These are phyloP conservation scores for Tetraneura akinire DNA, from an alignment of 1,140 invertebrate genomes.

Conservation along the genomic window DNA sequence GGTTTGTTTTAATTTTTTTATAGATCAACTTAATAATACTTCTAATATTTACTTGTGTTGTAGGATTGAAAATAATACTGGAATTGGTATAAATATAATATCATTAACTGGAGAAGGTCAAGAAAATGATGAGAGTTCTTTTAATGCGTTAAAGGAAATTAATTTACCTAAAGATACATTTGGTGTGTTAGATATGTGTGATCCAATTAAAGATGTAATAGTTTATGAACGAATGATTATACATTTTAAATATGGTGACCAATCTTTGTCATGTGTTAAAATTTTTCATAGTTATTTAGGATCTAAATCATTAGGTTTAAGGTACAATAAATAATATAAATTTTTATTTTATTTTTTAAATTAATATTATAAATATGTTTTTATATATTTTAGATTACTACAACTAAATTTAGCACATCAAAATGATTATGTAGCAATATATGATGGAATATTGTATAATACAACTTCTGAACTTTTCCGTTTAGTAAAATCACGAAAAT, in stretches of 20 bases:
- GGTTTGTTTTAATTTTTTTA: slow-evolving; percentile 56
- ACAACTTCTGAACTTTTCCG: slow-evolving; percentile 63
- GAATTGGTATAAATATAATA: slow-evolving; percentile 85
- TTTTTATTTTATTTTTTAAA: background rate
- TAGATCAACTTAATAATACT: background rate
- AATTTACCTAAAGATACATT: slow-evolving; percentile 93
- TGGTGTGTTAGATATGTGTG: slow-evolving; percentile 94
- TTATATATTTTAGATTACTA: slow-evolving; percentile 66
- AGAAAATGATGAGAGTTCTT: slow-evolving; percentile 83
- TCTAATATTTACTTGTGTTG: slow-evolving; percentile 47
- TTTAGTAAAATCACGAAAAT: slow-evolving; percentile 70
- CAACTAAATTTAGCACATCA: slow-evolving; percentile 95
- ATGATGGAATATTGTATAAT: slow-evolving; percentile 92
- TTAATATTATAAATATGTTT: background rate
- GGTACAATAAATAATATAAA: slow-evolving; percentile 58
- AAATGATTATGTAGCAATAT: slow-evolving; percentile 84
- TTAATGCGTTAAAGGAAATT: slow-evolving; percentile 77
- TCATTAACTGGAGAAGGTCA: slow-evolving; percentile 91
- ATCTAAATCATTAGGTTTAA: slow-evolving; percentile 84
- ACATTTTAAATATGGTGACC: slow-evolving; percentile 97
- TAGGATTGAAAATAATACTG: slow-evolving; percentile 80
- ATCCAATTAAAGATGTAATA: slow-evolving; percentile 86
- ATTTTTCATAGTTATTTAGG: slow-evolving; percentile 85
- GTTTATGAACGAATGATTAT: slow-evolving; percentile 88
- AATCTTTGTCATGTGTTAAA: slow-evolving; percentile 95